A percentile compares a stretch with the other conserved stretches of the same genome.
Conservation (phyloP, 2,888 invertebrate species). For the Pseudanteris insignis region DNA sequence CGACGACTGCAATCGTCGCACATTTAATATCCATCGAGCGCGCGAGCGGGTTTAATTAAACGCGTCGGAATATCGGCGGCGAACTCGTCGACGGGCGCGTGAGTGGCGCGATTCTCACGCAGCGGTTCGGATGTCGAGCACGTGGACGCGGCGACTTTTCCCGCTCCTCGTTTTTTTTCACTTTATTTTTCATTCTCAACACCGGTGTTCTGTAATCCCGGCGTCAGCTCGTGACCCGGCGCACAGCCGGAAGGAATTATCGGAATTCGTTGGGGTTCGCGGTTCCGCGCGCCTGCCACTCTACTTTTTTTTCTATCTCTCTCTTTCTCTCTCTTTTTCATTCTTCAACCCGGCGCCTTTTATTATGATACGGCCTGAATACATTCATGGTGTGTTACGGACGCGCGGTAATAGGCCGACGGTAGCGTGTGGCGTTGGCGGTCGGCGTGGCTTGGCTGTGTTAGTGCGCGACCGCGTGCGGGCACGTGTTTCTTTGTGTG, state of each 20-base stretch:
- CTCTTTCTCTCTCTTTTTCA: too few species aligned
- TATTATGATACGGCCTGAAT: constrained; percentile 50
- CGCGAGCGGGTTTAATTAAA: constrained; percentile 29
- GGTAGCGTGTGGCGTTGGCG: constrained; percentile 45
- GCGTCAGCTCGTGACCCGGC: too few species aligned
- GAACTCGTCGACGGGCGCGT: too few species aligned
- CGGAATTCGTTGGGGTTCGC: constrained; percentile 51
- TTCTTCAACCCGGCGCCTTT: constrained; percentile 46
- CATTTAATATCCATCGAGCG: constrained; percentile 24
- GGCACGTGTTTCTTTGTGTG: constrained; percentile 2
- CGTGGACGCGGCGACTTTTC: constrained; percentile 16
- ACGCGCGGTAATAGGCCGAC: constrained; percentile 47
- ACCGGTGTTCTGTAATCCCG: too few species aligned
- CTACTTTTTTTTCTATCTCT: too few species aligned
- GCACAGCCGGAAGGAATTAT: constrained; percentile 45
- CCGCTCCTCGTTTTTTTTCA: constrained; percentile 1
- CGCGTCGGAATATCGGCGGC: background rate
- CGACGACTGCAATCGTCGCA: constrained; percentile 12
- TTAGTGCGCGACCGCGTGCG: constrained; percentile 17
- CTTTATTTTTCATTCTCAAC: constrained; percentile 16
- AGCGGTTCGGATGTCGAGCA: too few species aligned
- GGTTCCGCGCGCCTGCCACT: constrained; percentile 30
- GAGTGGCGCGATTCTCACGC: constrained; percentile 9
- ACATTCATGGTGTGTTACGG: constrained; percentile 50
- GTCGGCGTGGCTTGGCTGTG: too few species aligned